Base-by-base conservation (phyloP, 1,140 invertebrate genomes). In the Aradophagus sp. region DNA sequence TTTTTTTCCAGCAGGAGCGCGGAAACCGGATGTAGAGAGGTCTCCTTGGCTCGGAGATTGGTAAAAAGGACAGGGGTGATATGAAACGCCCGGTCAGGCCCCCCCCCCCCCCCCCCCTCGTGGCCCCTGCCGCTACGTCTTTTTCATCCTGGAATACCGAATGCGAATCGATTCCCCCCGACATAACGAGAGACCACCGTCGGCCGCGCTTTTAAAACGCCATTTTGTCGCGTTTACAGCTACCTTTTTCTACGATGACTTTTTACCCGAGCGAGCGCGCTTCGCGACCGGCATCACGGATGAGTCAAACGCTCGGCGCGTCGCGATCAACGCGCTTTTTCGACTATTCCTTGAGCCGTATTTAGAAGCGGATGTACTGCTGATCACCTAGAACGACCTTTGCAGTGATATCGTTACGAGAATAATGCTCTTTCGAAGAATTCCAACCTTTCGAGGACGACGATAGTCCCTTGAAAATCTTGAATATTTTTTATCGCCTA, bases 221-320 rank as follows among this genome's bases (percentile, higher is more conserved):
- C 73, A 77, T 74, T 79, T 77, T 73, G 75, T 80, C 77, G 69
- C 72, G 73, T 77, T 76, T 76, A 71, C 72, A 65, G 73, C 45
- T 47, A 41, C 55, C 59, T 78, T 77, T 77, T 77, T 76, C 73
- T 73, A 62, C 71, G 62, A 75, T 78, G 73, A n/a, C 71, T 78
- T 78, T 74, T 79, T 78, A 56, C 42, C 50, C 34, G 26, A 74
- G 68, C 68, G 44, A 58, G 7, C 42, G 38, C 45, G 41, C 68
- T 69, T 44, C 68, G 52, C 44, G 34, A 47, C 38, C 23, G 11
- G 47, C 44, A 71, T 71, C 39, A 12, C 20, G 44, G 52, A 63
- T 56, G 38, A 58, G 31, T 11, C 35, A 53, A 41, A 53, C 58
- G 58, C 36, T 62, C 35, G 29, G 23, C 55, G 55, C 55, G 65